Evolutionary conservation across 2,888 invertebrate genomes (phyloP).

Genomic region (Nipponacmea schrenckii): DNA sequence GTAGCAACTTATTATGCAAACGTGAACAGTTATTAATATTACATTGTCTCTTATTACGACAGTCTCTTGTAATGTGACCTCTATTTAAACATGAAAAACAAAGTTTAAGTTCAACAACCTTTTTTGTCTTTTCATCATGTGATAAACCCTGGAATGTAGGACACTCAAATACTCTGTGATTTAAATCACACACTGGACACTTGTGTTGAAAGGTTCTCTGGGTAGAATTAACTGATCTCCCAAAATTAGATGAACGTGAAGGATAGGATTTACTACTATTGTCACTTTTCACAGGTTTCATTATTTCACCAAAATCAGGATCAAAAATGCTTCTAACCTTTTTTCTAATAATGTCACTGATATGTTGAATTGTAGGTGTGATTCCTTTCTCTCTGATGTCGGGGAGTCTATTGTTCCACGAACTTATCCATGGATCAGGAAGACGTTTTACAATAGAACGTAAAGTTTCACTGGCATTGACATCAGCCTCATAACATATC

Average conservation of each 20-base stretch:
- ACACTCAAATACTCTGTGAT: slow-evolving; percentile 3
- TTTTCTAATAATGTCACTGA: slow-evolving; percentile 14
- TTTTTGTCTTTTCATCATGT: too few species aligned
- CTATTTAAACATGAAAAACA: slow-evolving; percentile 13
- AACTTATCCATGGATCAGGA: slow-evolving; percentile 13
- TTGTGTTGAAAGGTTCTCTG: neutral
- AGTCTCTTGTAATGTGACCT: neutral
- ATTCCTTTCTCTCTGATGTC: slow-evolving; percentile 21
- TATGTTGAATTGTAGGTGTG: slow-evolving; percentile 9
- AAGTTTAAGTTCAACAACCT: neutral
- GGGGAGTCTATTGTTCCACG: slow-evolving; percentile 9
- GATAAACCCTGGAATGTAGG: neutral
- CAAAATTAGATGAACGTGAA: neutral
- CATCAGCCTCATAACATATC: neutral
- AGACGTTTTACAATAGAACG: slow-evolving; percentile 12
- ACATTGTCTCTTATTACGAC: neutral
- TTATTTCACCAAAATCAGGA: slow-evolving; percentile 22
- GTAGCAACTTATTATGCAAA: slow-evolving; percentile 20
- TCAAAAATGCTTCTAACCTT: slow-evolving; percentile 21
- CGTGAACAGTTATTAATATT: slow-evolving; percentile 7
- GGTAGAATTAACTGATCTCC: neutral
- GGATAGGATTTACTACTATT: neutral
- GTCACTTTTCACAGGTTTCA: neutral
- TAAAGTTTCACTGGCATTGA: slow-evolving; percentile 8
- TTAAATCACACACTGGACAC: neutral